Conservation (phyloP, 2,797 vertebrate species). For the Alfaro cultratus region DNA sequence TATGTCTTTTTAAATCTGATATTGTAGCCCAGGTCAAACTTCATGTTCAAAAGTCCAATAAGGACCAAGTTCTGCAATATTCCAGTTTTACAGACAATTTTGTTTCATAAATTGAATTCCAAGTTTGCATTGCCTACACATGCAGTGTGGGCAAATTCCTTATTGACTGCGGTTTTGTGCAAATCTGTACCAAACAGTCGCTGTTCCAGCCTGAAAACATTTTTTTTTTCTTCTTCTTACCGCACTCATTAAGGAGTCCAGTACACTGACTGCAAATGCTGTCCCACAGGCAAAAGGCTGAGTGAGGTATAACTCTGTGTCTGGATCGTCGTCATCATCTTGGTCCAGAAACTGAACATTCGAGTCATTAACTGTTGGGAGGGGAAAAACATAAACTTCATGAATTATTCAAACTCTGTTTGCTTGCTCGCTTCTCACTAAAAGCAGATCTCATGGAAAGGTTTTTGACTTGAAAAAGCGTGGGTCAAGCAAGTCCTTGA, state of each 20-base stretch:
- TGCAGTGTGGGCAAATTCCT: not conserved
- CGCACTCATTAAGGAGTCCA: slow-evolving; percentile 98
- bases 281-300: slow-evolving; percentile 98
- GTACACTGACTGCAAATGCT: slow-evolving; percentile 95
- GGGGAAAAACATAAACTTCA: slow-evolving; percentile 8
- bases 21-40: not conserved
- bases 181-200: not conserved
- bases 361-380: slow-evolving; percentile 91
- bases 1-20: not conserved
- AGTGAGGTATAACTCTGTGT: slow-evolving; percentile 97
- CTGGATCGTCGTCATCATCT: slow-evolving; percentile 97
- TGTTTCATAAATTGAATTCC: not conserved
- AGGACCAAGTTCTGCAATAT: slow-evolving; percentile 1
- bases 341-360: slow-evolving; percentile 99
- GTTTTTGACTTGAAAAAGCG: slow-evolving; percentile 37
- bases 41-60: not conserved
- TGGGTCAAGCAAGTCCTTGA: slow-evolving; percentile 45
- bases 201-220: not conserved
- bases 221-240: slow-evolving; percentile 80
- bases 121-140: not conserved
- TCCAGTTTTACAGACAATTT: not conserved
- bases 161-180: not conserved
- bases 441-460: slow-evolving; percentile 10
- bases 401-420: slow-evolving; percentile 22
- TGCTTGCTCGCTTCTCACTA: slow-evolving; percentile 1